Evolutionary conservation across 53 echinoderm and acorn worm species (phyloP).

Genomic region (Echinarachnius parma): DNA sequence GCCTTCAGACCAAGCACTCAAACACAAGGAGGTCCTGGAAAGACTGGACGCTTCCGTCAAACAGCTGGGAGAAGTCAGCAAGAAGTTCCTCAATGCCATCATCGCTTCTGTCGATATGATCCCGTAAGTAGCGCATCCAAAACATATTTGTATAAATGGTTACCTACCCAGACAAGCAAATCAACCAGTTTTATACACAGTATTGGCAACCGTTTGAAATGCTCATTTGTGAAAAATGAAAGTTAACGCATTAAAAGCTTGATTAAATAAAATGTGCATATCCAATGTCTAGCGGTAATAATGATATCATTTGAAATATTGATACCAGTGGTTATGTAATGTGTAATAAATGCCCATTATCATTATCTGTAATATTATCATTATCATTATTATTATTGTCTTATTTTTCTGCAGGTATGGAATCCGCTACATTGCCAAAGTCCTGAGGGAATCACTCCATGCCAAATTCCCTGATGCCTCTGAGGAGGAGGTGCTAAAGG

Average conservation of each 20-base stretch:
- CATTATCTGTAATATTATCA: too few relatives aligned
- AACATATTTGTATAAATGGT: not conserved
- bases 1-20: constrained; percentile 76
- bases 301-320: too few relatives aligned
- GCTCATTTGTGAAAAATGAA: too few relatives aligned
- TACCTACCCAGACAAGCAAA: not conserved
- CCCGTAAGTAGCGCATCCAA: constrained; percentile 76
- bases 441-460: constrained; percentile 75
- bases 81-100: constrained; percentile 79
- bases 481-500: constrained; percentile 89
- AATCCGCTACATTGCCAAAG: constrained; percentile 97
- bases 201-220: too few relatives aligned
- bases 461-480: constrained; percentile 87
- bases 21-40: constrained; percentile 76
- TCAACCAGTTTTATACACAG: too few relatives aligned
- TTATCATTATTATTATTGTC: too few relatives aligned
- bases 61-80: constrained; percentile 67
- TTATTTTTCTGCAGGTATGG: constrained; percentile 77
- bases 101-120: constrained; percentile 81
- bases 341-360: too few relatives aligned
- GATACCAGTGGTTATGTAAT: too few relatives aligned
- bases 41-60: constrained; percentile 68
- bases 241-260: too few relatives aligned
- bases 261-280: too few relatives aligned
- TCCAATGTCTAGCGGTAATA: too few relatives aligned